Evolutionary conservation across 2,797 vertebrate species (phyloP).

Genomic region (Phrynocephalus vlangalii): DNA sequence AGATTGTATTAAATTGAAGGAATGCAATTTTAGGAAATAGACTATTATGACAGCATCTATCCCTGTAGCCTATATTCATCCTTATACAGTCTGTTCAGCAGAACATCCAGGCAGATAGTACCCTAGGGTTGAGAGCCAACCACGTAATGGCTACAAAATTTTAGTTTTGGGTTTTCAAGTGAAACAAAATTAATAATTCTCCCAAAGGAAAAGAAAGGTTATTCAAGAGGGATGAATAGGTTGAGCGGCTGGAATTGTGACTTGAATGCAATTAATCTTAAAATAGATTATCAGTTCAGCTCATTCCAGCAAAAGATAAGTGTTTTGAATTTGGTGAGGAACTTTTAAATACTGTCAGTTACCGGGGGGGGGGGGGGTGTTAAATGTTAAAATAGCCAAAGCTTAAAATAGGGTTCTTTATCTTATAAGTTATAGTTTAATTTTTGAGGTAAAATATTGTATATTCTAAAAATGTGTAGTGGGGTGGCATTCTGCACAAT

Average conservation of each 20-base stretch:
- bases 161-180: not conserved
- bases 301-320: not conserved
- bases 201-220: not conserved
- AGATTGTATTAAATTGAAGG: not conserved
- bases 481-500: not conserved
- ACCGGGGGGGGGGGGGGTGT: too few species aligned
- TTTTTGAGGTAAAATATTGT: too few species aligned
- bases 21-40: not conserved
- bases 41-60: not conserved
- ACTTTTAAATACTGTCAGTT: not conserved
- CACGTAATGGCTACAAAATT: not conserved
- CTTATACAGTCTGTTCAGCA: not conserved
- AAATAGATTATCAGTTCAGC: not conserved
- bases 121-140: not conserved
- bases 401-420: not conserved
- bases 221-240: not conserved
- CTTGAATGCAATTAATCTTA: constrained; percentile 13
- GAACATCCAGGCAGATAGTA: not conserved
- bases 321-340: not conserved
- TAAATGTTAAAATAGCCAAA: constrained; percentile 6
- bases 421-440: too few species aligned
- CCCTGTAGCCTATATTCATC: not conserved
- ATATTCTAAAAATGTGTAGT: too few species aligned
- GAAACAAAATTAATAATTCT: not conserved
- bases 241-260: not conserved